Conservation (phyloP, 2,113 vertebrate species). For the Pelecanoides urinatrix region DNA sequence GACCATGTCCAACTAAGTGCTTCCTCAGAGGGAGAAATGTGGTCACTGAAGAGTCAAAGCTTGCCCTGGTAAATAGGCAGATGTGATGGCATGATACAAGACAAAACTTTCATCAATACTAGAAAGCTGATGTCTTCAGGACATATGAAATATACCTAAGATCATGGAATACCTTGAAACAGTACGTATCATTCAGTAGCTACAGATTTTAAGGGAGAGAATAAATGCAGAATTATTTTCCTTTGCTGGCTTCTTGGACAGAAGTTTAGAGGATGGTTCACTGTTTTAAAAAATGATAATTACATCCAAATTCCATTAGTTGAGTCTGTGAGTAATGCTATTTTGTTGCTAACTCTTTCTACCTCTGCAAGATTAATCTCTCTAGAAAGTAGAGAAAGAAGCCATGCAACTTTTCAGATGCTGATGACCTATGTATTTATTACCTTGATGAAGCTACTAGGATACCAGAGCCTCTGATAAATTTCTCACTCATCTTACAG, state of each 20-base stretch:
- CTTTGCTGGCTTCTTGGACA: not conserved
- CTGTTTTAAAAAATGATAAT: not conserved
- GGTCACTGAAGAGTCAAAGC: not conserved
- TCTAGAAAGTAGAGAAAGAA: not conserved
- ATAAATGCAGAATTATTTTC: not conserved
- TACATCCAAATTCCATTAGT: not conserved
- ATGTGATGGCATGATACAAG: not conserved
- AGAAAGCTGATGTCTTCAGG: not conserved
- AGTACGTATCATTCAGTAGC: not conserved
- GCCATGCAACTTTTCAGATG: not conserved
- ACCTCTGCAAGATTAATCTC: not conserved
- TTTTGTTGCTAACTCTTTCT: not conserved
- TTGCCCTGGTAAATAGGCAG: not conserved
- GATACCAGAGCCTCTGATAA: not conserved
- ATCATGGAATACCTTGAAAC: not conserved
- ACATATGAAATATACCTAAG: accelerated
- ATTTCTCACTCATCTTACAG: not conserved
- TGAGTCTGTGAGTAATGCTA: not conserved
- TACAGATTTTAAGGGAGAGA: not conserved
- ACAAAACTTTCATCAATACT: not conserved
- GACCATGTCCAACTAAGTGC: accelerated
- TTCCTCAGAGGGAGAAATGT: not conserved
- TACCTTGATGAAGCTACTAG: not conserved
- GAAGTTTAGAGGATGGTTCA: not conserved
- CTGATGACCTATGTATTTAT: not conserved